phyloP scores from a whole-genome alignment of 2,888 invertebrate genomes.

The Ichneumon xanthorius region DNA sequence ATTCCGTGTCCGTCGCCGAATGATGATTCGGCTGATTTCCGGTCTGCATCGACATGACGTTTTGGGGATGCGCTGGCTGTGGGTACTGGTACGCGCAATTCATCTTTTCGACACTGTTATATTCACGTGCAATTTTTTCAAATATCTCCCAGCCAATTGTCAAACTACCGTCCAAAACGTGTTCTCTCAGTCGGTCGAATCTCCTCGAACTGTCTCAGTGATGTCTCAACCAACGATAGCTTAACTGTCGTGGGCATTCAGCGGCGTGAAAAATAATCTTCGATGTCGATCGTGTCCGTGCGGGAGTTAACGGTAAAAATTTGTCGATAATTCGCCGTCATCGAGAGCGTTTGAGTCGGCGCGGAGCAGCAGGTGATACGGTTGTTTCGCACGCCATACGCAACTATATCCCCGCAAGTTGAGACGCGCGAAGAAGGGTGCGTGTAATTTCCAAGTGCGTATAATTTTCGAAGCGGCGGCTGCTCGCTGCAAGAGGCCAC shows the following conservation, averaged over 20 bases:
- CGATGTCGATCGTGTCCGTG: conserved; percentile 31
- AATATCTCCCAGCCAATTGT: neutral
- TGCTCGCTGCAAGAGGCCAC: conserved; percentile 8
- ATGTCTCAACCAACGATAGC: neutral
- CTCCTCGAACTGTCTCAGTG: neutral
- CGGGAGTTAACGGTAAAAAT: conserved; percentile 31
- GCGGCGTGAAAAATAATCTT: conserved; percentile 8
- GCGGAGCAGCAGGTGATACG: conserved; percentile 51
- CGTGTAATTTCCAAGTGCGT: conserved; percentile 60
- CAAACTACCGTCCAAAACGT: neutral
- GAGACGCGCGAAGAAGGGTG: conserved; percentile 33
- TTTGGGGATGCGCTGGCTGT: conserved; percentile 81
- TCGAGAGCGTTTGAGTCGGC: conserved; percentile 40
- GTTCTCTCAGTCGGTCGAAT: neutral
- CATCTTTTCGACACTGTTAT: conserved; percentile 72
- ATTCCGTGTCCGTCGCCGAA: conserved; percentile 79
- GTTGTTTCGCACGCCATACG: conserved; percentile 34
- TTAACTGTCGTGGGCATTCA: neutral
- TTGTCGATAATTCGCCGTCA: conserved; percentile 41
- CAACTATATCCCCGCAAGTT: conserved; percentile 3
- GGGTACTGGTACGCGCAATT: conserved; percentile 84
- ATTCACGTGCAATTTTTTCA: conserved; percentile 23
- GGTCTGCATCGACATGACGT: conserved; percentile 80
- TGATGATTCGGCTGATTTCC: conserved; percentile 78
- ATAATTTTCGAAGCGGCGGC: conserved; percentile 54